Evolutionary conservation across 1,140 invertebrate genomes (phyloP).

Genomic region (Tetramorium alpestre): DNA sequence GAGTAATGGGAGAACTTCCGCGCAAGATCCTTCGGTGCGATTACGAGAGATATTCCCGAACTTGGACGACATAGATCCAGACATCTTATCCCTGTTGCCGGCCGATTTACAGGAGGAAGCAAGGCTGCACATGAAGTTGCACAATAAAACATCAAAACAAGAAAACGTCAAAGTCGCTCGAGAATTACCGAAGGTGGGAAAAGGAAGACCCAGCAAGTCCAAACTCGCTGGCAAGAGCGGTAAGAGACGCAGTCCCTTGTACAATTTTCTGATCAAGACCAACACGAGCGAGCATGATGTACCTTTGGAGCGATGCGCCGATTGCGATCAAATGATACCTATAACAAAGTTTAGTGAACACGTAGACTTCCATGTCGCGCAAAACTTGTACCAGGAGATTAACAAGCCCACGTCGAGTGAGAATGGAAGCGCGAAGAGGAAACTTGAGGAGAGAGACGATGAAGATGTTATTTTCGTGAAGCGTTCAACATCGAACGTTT

Average conservation of each 20-base stretch:
- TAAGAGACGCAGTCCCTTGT: conserved; percentile 63
- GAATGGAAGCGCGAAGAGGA: conserved; percentile 37
- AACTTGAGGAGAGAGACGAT: not conserved
- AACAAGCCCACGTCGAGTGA: conserved; percentile 73
- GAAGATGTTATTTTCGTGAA: conserved; percentile 20
- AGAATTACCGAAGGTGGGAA: conserved; percentile 55
- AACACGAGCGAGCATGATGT: conserved; percentile 17
- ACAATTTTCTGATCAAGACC: conserved; percentile 79
- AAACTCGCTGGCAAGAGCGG: conserved; percentile 23
- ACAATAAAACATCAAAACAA: conserved; percentile 65
- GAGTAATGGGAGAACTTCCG: not conserved
- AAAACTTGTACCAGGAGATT: conserved; percentile 87
- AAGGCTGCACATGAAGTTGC: conserved; percentile 75
- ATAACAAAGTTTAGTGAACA: conserved; percentile 88
- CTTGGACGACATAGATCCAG: conserved; percentile 82
- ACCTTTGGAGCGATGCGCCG: conserved; percentile 86
- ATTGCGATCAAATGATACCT: conserved; percentile 88
- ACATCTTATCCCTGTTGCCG: conserved; percentile 82
- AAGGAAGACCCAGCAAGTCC: conserved; percentile 60
- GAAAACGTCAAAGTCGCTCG: conserved; percentile 41
- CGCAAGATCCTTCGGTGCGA: conserved; percentile 62
- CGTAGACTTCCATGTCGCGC: conserved; percentile 90
- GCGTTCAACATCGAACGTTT: not conserved
- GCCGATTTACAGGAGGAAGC: conserved; percentile 81
- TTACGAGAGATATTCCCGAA: conserved; percentile 86